Base-by-base conservation (phyloP, 2,797 vertebrate species). In the Spinus pinus region DNA sequence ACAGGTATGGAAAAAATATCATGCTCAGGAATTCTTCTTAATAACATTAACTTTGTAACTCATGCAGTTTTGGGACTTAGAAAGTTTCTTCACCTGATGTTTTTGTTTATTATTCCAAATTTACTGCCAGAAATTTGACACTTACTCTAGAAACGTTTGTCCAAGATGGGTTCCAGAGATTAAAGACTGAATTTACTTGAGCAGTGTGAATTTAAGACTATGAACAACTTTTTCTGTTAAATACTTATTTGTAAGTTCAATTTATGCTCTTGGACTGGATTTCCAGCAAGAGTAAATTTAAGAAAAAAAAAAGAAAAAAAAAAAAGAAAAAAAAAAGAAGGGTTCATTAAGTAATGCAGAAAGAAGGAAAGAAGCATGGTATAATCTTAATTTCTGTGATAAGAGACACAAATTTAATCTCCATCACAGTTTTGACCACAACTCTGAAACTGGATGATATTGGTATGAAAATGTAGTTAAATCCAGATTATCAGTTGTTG, bases 91-190 rank as follows among this genome's bases (percentile, higher is more conserved):
- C 80, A 90, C 95, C 83, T 94, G 92, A 90, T 69, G 84, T 94
- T 97, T 94, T 93, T 72, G 53, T 96, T 94, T 97, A 92, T 97
- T 96, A 91, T 96, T 96, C 94, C 95, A 93, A 93, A 97, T 94
- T 70, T 70, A 81, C 82, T 95, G 86, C 91, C 94, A 91, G 83
- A 92, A 93, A 94, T 47, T 77, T 92, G 93, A 95, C 88, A 74
- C 94, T 78, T 92, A 72, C 73, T 84, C 74, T 70, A 94, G 95
- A 96, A 97, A 94, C 60, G 0, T 87, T 94, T 95, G 89, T 92
- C 80, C 89, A 91, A 95, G 90, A 94, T 88, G 85, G 25, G 92
- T 89, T 81, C 89, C 88, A 85, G 85, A 89, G 81, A 86, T 91
- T 88, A 86, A 93, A 95, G 53, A 65, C 93, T 81, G 67, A 25